phyloP scores from a whole-genome alignment of 2,113 vertebrate genomes.

The Vombatus ursinus region DNA sequence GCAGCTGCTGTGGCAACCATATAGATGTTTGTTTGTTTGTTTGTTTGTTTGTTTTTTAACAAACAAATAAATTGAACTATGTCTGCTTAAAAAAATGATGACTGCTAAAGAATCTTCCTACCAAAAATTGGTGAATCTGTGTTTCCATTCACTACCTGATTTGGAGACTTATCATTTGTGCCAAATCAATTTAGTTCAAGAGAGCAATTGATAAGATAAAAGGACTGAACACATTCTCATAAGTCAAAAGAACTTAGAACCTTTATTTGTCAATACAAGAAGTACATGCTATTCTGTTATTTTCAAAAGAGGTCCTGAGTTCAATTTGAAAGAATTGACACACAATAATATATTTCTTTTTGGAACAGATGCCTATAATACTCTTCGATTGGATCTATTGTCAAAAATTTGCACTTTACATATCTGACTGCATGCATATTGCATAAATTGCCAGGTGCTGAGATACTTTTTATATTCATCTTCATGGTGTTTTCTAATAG shows the following conservation, averaged over 20 bases:
- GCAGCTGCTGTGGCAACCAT: too few species aligned
- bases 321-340: conserved; percentile 54
- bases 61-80: too few species aligned
- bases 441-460: conserved; percentile 62
- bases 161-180: background rate
- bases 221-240: background rate
- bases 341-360: background rate
- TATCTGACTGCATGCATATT: conserved; percentile 46
- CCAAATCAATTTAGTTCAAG: conserved; percentile 12
- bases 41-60: too few species aligned
- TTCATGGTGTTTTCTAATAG: conserved; percentile 21
- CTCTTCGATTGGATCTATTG: conserved; percentile 46
- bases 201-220: conserved; percentile 6
- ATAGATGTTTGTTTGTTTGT: too few species aligned
- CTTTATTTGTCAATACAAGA: conserved; percentile 29
- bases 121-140: background rate
- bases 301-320: conserved; percentile 9
- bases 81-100: too few species aligned
- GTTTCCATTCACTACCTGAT: background rate
- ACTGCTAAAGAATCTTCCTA: background rate
- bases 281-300: conserved; percentile 31
- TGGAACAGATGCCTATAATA: conserved; percentile 30
- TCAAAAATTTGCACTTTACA: conserved; percentile 73
- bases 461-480: conserved; percentile 43
- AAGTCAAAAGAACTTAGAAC: conserved; percentile 26